Evolutionary conservation across 2,888 invertebrate species (phyloP), one percentile per base, ranked within the genome.

Genomic region (Ametastegia equiseti): DNA sequence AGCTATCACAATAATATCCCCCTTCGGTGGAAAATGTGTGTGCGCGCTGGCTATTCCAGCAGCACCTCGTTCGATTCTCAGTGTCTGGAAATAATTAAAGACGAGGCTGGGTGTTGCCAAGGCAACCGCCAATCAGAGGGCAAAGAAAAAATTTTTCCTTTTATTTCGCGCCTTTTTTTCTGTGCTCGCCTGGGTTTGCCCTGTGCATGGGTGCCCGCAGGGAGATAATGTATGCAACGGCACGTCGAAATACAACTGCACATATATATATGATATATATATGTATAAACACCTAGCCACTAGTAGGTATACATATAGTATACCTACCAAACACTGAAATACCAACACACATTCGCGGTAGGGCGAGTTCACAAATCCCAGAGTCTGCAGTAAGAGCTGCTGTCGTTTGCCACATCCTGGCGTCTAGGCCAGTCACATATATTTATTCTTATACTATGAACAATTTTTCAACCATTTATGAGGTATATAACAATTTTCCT

Each of bases 71-170:
- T 91, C 91, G 91, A 92, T 91, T 92, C 91, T 91, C 91, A 90
- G 91, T 91, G 91, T 91, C 91, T 91, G 91, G 91, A 91, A 92
- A 91, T 92, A 92, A 92, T 92, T 92, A 92, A 91, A 92, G 90
- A 88, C 86, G 86, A 87, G 86, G 86, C 86, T 88, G 89, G 90
- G 90, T 90, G 91, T 92, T 92, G 91, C 91, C 88, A 91, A 88
- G 91, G 91, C 91, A 91, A 92, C 91, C 91, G 90, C 91, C 91
- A 92, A 92, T 92, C 91, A 90, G 89, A 91, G 88, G 86, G 87
- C 89, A 89, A 90, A 91, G 91, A 91, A 90, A 78, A 91, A 91
- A 90, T 89, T 89, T 90, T 90, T 89, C 87, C 89, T 87, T 89
- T 89, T 89, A 88, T 88, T 87, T 86, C 87, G 86, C 84, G 87